These are phyloP conservation scores for Triplophysa siluroides DNA, from an alignment of 2,113 vertebrate genomes.

Conservation along the genomic window DNA sequence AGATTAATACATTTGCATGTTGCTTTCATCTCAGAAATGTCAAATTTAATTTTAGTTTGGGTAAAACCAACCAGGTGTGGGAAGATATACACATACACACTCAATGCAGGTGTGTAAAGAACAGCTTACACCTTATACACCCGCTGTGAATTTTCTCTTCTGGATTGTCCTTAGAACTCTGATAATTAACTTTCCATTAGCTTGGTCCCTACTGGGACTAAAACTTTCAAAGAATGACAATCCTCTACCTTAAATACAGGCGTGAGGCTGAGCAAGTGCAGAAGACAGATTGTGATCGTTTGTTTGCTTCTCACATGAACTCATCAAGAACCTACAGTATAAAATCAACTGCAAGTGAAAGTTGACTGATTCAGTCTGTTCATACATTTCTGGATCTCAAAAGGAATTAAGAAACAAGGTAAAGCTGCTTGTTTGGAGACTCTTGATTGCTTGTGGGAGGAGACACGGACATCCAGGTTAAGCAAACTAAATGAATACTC, in stretches of 20 bases:
- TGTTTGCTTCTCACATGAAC: constrained; percentile 20
- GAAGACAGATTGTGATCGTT: constrained; percentile 52
- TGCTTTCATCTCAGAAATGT: neutral
- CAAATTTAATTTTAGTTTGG: neutral
- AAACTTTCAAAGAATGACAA: constrained; percentile 41
- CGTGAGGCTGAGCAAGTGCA: neutral
- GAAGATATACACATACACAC: neutral
- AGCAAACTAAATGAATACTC: constrained; percentile 18
- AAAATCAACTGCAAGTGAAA: constrained; percentile 14
- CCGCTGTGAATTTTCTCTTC: neutral
- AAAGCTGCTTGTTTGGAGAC: constrained; percentile 17
- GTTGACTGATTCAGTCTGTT: neutral
- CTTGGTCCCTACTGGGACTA: constrained; percentile 33
- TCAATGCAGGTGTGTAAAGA: neutral
- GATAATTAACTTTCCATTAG: constrained; percentile 48
- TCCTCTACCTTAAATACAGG: constrained; percentile 45
- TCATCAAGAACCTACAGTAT: constrained; percentile 17
- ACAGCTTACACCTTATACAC: neutral
- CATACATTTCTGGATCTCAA: constrained; percentile 12
- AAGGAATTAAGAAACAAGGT: constrained; percentile 31
- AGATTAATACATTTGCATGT: neutral
- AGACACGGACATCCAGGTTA: constrained; percentile 22
- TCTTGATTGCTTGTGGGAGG: constrained; percentile 29
- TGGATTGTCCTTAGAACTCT: constrained; percentile 38
- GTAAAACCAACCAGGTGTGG: neutral